Evolutionary conservation across 2,113 vertebrate genomes (phyloP).

Genomic region (Mastomys natalensis): DNA sequence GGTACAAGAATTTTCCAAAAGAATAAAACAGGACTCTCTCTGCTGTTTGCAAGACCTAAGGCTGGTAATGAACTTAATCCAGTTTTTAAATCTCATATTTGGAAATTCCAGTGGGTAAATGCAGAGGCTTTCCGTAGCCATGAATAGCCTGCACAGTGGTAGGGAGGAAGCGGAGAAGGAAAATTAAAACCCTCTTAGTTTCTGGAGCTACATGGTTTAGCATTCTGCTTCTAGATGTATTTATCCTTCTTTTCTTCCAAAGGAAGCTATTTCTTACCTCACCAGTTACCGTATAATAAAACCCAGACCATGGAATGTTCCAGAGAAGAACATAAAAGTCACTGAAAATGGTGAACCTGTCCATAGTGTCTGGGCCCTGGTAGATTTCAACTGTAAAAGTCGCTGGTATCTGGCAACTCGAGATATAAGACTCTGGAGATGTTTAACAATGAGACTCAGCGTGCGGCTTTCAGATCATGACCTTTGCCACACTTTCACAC

Average conservation of each 20-base stretch:
- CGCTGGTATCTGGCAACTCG: background rate
- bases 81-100: background rate
- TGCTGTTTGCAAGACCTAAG: constrained; percentile 85
- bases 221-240: background rate
- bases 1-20: constrained; percentile 92
- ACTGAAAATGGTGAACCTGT: background rate
- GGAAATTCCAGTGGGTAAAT: background rate
- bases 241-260: background rate
- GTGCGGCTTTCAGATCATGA: background rate
- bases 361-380: too few relatives aligned
- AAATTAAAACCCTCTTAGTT: background rate
- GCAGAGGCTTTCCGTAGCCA: background rate
- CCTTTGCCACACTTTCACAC: background rate
- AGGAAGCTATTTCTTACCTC: background rate
- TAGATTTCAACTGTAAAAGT: background rate
- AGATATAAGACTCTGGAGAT: background rate
- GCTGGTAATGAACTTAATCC: constrained; percentile 86
- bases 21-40: constrained; percentile 81
- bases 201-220: background rate
- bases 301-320: background rate
- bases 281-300: background rate
- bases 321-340: background rate
- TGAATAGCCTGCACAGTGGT: background rate
- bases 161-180: background rate
- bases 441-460: background rate